A percentile compares a stretch with the other conserved stretches of the same genome.
Conservation (phyloP, 1,140 invertebrate genomes). For the Heliconius hewitsoni region DNA sequence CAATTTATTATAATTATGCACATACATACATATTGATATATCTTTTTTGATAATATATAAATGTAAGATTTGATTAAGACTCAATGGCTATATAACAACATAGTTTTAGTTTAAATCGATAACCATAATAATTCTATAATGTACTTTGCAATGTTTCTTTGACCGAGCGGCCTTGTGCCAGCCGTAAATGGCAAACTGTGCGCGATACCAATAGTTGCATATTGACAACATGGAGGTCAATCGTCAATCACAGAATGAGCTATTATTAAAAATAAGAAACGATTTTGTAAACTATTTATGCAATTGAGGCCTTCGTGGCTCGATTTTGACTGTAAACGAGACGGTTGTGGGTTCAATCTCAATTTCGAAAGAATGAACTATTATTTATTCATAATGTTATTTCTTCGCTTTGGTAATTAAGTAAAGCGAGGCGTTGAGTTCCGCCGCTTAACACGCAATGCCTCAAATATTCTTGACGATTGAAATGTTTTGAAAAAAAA, state of each 20-base stretch:
- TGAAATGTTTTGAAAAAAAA: too few relatives aligned
- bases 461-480: too few relatives aligned
- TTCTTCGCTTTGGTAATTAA: too few relatives aligned
- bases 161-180: constrained; percentile 25
- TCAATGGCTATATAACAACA: background rate
- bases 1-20: too few relatives aligned
- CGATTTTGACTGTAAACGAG: too few relatives aligned
- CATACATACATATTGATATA: background rate
- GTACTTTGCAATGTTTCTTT: constrained; percentile 28
- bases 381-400: too few relatives aligned
- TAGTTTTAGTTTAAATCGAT: constrained; percentile 17
- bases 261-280: constrained; percentile 4
- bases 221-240: constrained; percentile 25
- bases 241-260: constrained; percentile 27
- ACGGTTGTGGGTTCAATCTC: too few relatives aligned
- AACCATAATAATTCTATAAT: constrained; percentile 8
- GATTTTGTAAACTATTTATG: background rate
- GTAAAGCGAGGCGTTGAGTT: too few relatives aligned
- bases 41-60: background rate
- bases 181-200: constrained; percentile 30
- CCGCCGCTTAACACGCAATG: too few relatives aligned
- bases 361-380: too few relatives aligned
- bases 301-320: background rate
- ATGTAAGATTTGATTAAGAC: background rate
- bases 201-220: constrained; percentile 22